Evolutionary conservation across 1,140 invertebrate species (phyloP).

Genomic region (Coptotermes formosanus): DNA sequence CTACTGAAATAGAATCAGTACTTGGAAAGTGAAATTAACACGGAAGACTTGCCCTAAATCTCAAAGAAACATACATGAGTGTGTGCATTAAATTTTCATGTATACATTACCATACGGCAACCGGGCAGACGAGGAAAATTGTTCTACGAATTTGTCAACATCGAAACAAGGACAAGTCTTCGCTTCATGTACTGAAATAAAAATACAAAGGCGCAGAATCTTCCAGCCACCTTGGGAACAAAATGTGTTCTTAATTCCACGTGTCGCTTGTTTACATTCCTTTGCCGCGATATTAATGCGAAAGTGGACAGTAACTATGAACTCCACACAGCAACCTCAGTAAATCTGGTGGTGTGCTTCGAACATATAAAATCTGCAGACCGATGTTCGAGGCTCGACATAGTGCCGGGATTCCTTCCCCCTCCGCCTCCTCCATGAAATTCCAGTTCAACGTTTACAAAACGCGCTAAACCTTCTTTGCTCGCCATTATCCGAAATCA

Average conservation of each 20-base stretch:
- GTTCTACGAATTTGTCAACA: neutral
- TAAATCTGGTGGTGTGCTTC: too few relatives aligned
- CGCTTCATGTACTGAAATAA: neutral
- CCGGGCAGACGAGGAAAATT: neutral
- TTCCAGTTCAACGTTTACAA: too few relatives aligned
- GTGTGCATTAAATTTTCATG: neutral
- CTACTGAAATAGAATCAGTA: neutral
- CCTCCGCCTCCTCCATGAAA: too few relatives aligned
- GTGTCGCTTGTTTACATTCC: neutral
- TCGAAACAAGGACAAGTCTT: neutral
- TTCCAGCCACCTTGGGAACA: neutral
- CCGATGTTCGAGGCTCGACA: too few relatives aligned
- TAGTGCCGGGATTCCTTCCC: too few relatives aligned
- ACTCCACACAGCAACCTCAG: too few relatives aligned
- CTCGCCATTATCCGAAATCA: too few relatives aligned
- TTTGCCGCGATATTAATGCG: too few relatives aligned
- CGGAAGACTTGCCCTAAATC: neutral
- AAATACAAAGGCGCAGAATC: neutral
- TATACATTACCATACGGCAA: neutral
- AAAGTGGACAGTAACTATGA: too few relatives aligned
- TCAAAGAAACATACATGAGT: neutral
- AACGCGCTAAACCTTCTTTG: too few relatives aligned
- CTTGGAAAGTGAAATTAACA: neutral
- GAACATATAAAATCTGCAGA: too few relatives aligned
- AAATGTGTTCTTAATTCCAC: neutral